Evolutionary conservation across 2,797 vertebrate genomes (phyloP).

Genomic region (Falco cherrug): DNA sequence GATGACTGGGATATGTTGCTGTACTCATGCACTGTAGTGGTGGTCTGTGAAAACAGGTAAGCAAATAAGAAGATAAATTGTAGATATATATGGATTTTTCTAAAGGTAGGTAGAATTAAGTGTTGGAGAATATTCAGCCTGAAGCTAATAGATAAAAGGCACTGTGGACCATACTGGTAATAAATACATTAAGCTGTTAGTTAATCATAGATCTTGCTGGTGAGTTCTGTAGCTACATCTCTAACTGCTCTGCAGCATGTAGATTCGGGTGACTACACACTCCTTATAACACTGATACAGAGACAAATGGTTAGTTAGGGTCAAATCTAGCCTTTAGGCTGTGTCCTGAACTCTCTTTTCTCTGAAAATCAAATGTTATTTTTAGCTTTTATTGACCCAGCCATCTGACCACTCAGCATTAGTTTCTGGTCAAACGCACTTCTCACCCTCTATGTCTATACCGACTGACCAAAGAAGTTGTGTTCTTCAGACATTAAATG

Average conservation of each 20-base stretch:
- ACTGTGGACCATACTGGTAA: background rate
- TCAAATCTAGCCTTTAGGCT: background rate
- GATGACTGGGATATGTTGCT: background rate
- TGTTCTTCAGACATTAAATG: background rate
- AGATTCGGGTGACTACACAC: background rate
- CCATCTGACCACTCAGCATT: background rate
- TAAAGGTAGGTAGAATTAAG: background rate
- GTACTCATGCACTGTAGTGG: background rate
- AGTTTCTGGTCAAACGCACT: background rate
- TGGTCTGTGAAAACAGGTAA: background rate
- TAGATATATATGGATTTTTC: background rate
- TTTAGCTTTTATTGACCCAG: conserved; percentile 12
- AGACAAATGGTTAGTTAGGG: background rate
- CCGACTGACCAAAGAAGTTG: background rate
- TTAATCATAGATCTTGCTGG: background rate
- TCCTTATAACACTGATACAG: background rate
- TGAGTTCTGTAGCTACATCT: background rate
- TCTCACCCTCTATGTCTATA: background rate
- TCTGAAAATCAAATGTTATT: background rate
- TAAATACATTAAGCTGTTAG: background rate
- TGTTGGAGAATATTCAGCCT: background rate
- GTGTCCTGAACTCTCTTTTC: background rate
- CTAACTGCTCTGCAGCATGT: background rate
- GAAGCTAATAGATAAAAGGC: background rate
- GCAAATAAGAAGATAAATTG: background rate